Evolutionary conservation across 2,113 vertebrate genomes (phyloP).

Genomic region (Hepsetus odoe): DNA sequence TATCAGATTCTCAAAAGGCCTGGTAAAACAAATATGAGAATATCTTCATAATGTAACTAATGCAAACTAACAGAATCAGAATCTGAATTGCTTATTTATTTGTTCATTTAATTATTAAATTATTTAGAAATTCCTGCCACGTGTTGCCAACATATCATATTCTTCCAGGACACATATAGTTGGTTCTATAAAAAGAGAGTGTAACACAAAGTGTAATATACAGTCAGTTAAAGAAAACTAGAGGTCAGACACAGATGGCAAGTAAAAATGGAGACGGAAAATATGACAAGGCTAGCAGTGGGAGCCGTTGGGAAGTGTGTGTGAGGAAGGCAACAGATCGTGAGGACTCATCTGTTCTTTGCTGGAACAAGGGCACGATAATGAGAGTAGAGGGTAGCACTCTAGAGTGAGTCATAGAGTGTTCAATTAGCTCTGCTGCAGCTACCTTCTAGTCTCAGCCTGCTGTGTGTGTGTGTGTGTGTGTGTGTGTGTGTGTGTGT

Average conservation of each 20-base stretch:
- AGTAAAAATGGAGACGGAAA: neutral
- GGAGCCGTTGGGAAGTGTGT: neutral
- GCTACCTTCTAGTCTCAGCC: neutral
- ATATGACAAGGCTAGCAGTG: neutral
- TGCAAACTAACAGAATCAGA: too few species aligned
- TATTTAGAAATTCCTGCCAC: too few species aligned
- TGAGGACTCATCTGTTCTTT: neutral
- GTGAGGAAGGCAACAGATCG: neutral
- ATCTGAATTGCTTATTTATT: too few species aligned
- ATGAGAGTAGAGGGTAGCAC: conserved; percentile 5
- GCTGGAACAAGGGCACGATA: conserved; percentile 15
- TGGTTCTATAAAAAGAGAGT: neutral
- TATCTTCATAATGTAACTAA: too few species aligned
- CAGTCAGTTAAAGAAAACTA: neutral
- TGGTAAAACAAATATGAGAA: too few species aligned
- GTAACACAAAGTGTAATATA: too few species aligned
- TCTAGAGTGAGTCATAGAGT: neutral
- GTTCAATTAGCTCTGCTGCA: conserved; percentile 17
- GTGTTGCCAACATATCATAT: too few species aligned
- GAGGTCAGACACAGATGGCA: neutral
- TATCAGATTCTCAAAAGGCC: too few species aligned
- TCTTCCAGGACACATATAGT: too few species aligned
- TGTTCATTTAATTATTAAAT: too few species aligned
- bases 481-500: neutral
- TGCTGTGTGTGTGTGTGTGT: conserved; percentile 2